A percentile compares a stretch with the other conserved stretches of the same genome.
Conservation (phyloP, 1,140 invertebrate genomes). For the Monomorium pharaonis region DNA sequence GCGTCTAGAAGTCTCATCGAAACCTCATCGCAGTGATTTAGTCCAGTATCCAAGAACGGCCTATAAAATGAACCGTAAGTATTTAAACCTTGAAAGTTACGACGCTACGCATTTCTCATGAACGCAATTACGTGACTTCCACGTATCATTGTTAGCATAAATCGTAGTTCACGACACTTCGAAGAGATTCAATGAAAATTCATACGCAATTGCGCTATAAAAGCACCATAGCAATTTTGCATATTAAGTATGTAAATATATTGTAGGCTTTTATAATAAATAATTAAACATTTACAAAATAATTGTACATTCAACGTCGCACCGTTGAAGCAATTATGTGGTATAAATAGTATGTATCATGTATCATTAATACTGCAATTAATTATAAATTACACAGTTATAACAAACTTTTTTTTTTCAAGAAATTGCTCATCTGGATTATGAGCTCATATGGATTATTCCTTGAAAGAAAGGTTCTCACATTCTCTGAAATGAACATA, state of each 20-base stretch:
- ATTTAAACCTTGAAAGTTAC: slow-evolving; percentile 24
- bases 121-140: neutral
- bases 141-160: slow-evolving; percentile 11
- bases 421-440: neutral
- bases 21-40: neutral
- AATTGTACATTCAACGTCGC: neutral
- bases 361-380: neutral
- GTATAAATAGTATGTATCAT: neutral
- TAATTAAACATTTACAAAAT: neutral
- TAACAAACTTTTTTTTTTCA: neutral
- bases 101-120: neutral
- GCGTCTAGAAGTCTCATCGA: slow-evolving; percentile 18
- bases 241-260: neutral
- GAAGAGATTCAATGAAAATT: neutral
- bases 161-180: neutral
- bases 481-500: neutral
- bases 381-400: neutral
- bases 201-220: neutral
- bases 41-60: neutral
- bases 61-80: slow-evolving; percentile 46
- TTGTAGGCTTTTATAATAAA: neutral
- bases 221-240: neutral
- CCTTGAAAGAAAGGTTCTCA: no score
- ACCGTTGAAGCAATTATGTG: neutral
- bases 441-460: no score